Conservation (phyloP, 2,113 vertebrate species). For the Gambusia holbrooki region DNA sequence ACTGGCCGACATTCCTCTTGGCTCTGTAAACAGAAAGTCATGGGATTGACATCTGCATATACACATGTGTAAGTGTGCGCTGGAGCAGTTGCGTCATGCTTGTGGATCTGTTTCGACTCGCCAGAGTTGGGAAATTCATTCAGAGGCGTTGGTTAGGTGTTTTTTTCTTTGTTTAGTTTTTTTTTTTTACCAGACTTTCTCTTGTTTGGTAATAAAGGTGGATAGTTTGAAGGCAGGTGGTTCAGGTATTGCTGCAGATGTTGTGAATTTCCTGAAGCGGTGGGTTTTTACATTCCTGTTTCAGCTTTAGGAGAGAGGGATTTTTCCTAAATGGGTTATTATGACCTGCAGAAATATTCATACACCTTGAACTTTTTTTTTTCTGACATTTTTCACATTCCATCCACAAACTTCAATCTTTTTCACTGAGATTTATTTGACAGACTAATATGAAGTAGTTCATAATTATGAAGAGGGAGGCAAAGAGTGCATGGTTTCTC, state of each 20-base stretch:
- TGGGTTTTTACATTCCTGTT: not conserved
- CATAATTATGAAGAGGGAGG: too few relatives aligned
- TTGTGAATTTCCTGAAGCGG: slow-evolving; percentile 25
- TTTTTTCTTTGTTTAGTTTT: too few relatives aligned
- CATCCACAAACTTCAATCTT: not conserved
- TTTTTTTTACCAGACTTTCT: slow-evolving; percentile 12
- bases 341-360: not conserved
- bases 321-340: not conserved
- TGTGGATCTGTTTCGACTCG: slow-evolving; percentile 27
- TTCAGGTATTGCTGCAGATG: slow-evolving; percentile 10
- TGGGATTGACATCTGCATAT: slow-evolving; percentile 38
- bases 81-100: not conserved
- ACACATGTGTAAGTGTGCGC: slow-evolving; percentile 1
- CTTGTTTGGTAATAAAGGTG: not conserved
- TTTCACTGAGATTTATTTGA: not conserved
- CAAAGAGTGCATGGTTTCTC: not conserved
- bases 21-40: slow-evolving; percentile 59
- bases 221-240: slow-evolving; percentile 13
- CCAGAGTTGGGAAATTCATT: slow-evolving; percentile 18
- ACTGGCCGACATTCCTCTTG: slow-evolving; percentile 73
- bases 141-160: not conserved
- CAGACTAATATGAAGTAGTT: not conserved
- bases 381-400: too few relatives aligned
- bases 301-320: not conserved
- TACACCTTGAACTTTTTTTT: not conserved